Conservation (phyloP, 2,797 vertebrate species). For the Serranus cabrilla region DNA sequence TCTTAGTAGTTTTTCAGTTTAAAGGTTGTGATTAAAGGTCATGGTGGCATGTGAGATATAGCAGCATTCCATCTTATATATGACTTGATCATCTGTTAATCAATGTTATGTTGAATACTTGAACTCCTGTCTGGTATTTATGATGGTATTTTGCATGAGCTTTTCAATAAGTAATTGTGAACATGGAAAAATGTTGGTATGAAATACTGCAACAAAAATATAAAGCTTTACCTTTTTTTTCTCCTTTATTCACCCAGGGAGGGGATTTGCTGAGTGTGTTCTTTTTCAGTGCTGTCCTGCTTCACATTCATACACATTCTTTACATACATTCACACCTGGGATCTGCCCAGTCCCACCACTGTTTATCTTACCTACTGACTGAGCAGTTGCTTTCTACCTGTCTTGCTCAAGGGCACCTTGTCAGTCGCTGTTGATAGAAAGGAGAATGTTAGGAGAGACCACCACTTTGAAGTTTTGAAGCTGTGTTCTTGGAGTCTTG, state of each 20-base stretch:
- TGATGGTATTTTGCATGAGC: no score
- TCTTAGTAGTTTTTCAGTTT: no score
- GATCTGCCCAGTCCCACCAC: slow-evolving; percentile 26
- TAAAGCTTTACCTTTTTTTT: slow-evolving; percentile 5
- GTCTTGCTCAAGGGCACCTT: slow-evolving; percentile 53
- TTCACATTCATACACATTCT: slow-evolving; percentile 35
- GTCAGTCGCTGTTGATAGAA: not conserved
- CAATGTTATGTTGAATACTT: no score
- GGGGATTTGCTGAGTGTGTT: slow-evolving; percentile 57
- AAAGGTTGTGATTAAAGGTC: no score
- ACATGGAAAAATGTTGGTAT: not conserved
- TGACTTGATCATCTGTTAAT: no score
- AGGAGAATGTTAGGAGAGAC: not conserved
- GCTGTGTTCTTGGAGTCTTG: not conserved
- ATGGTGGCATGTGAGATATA: no score
- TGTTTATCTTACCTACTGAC: slow-evolving; percentile 33
- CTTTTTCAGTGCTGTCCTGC: slow-evolving; percentile 33
- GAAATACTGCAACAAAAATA: slow-evolving; percentile 30
- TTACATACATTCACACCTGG: slow-evolving; percentile 51
- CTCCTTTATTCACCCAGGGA: slow-evolving; percentile 14
- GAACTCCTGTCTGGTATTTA: no score
- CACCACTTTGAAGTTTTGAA: slow-evolving; percentile 28
- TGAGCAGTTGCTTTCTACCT: slow-evolving; percentile 31
- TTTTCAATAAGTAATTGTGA: not conserved
- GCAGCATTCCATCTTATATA: no score